Base-by-base conservation (phyloP, 1,140 invertebrate species). In the Euwallacea fornicatus region DNA sequence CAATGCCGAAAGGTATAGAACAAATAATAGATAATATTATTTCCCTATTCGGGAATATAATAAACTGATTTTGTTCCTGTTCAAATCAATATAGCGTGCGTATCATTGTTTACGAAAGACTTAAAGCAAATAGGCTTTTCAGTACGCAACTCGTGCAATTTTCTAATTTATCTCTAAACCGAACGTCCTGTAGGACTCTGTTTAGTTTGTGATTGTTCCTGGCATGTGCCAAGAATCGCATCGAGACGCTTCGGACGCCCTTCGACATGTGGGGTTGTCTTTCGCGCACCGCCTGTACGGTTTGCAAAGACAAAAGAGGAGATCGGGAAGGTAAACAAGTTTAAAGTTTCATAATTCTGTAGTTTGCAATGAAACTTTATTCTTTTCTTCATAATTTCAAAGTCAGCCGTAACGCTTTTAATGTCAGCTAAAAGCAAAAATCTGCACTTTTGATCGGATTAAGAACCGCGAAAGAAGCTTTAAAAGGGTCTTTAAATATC, bases 261-360 rank as follows among this genome's bases (percentile, higher is more conserved):
- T 47, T 58, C 64, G 66, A 70, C 55, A 73, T 73, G 72, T 73
- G 66, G 61, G 46, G 53, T 46, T 63, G 33, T 56, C 50, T 73
- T 6, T 47, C 72, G 62, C 67, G 63, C 11, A 50, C 58, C 7
- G 53, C 70, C 15, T 33, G 53, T 16, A 16, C 43, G 44, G 59
- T 73, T 44, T 73, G 72, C 44, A 42, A 63, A 10, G 53, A 7
- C 13, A 69, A 70, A 16, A 8, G n/a, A 16, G 47, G 46, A 47
- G n/a, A 53, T 8, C 16, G 47, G 11, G 41, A 62, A 62, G 55
- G 59, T 70, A 62, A 70, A 33, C 21, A 2, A 33, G 21, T 33
- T 33, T 2, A 33, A 33, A 33, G 21, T 33, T 33, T 33, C 21
- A 33, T 33, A 2, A 33, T 33, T 33, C 21, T 33, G 21, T 33